Conservation (phyloP, 2,797 vertebrate species). For the Delichon dasypus region DNA sequence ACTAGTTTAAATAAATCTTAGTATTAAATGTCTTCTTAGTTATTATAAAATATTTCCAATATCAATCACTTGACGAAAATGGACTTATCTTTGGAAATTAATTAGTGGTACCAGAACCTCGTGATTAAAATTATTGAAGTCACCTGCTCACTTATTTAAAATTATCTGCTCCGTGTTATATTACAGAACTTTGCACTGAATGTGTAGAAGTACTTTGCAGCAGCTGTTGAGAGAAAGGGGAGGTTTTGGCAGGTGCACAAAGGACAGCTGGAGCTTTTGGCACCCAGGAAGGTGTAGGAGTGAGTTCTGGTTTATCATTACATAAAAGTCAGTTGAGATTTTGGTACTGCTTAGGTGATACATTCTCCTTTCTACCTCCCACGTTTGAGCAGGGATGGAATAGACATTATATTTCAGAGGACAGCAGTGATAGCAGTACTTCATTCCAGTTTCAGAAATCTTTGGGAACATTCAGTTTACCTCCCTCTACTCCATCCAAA, state of each 20-base stretch:
- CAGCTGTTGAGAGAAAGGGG: conserved; percentile 43
- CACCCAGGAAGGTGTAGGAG: conserved; percentile 68
- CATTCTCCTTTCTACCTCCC: conserved; percentile 57
- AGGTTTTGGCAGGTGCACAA: conserved; percentile 59
- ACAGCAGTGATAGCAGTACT: neutral
- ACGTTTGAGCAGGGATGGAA: conserved; percentile 1
- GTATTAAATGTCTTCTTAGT: neutral
- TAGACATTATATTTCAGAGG: conserved; percentile 19
- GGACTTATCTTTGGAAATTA: neutral
- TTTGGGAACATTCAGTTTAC: neutral
- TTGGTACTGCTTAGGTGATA: conserved; percentile 35
- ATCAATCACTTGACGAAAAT: neutral
- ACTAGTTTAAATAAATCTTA: neutral
- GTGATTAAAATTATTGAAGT: neutral
- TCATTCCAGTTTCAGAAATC: neutral
- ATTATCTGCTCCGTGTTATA: neutral
- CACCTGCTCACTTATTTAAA: neutral
- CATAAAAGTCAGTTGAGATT: conserved; percentile 51
- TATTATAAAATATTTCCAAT: neutral
- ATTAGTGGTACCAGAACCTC: neutral
- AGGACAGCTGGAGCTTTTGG: conserved; percentile 65
- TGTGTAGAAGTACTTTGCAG: neutral
- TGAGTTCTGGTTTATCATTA: conserved; percentile 44
- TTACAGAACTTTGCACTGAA: neutral
- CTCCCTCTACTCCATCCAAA: neutral